Percentiles rank a stretch among this genome's conserved stretches.
Evolutionary conservation across 2,113 vertebrate genomes (phyloP).

Genomic region (Raphicerus campestris): DNA sequence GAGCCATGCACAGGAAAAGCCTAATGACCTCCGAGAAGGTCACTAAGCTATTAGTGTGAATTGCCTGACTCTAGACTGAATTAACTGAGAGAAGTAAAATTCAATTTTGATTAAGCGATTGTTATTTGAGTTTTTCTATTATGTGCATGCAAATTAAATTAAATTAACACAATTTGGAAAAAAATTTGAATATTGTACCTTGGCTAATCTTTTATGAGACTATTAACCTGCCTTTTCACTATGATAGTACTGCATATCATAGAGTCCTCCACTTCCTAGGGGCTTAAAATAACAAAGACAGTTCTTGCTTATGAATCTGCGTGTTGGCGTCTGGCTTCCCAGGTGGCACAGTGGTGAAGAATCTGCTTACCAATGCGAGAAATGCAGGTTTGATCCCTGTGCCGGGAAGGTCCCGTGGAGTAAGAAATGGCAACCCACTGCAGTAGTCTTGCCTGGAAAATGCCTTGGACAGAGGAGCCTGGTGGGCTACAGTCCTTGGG

Average conservation of each 20-base stretch:
- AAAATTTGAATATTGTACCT: not conserved
- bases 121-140: not conserved
- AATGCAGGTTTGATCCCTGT: not conserved
- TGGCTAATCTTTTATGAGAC: not conserved
- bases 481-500: not conserved
- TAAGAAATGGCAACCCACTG: not conserved
- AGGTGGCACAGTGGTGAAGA: not conserved
- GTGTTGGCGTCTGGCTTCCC: not conserved
- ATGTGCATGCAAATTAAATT: not conserved
- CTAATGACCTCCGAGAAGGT: not conserved
- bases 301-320: not conserved
- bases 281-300: not conserved
- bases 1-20: not conserved
- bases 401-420: rapidly evolving
- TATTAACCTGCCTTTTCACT: not conserved
- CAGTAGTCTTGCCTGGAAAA: not conserved
- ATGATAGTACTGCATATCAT: not conserved
- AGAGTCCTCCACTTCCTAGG: not conserved
- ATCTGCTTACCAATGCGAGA: not conserved
- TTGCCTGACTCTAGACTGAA: not conserved
- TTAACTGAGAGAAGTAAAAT: not conserved
- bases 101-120: not conserved
- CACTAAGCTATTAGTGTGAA: not conserved
- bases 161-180: not conserved
- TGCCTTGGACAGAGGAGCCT: not conserved